Evolutionary conservation across 1,140 invertebrate species (phyloP).

Genomic region (Sitobion miscanthi): DNA sequence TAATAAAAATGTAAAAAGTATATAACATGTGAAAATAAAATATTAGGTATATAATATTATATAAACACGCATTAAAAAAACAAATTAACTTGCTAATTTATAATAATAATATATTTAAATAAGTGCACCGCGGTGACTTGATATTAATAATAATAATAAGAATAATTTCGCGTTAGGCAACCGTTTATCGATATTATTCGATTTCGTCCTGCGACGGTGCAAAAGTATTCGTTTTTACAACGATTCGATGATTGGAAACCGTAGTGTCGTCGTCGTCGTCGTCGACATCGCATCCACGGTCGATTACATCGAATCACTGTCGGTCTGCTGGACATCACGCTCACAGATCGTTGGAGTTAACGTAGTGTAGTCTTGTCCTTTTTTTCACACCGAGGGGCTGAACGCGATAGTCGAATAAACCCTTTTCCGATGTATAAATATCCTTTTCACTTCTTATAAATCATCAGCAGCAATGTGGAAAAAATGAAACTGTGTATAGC

Average conservation of each 20-base stretch:
- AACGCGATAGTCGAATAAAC: background rate
- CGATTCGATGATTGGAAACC: background rate
- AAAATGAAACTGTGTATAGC: background rate
- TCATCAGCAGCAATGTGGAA: background rate
- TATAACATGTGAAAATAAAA: background rate
- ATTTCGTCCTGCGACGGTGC: background rate
- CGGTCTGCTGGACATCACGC: conserved; percentile 31
- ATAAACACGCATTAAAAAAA: background rate
- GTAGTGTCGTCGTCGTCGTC: background rate
- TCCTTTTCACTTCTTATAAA: background rate
- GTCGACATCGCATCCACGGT: background rate
- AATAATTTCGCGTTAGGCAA: background rate
- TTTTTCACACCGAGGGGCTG: background rate
- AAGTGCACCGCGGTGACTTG: background rate
- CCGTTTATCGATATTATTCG: background rate
- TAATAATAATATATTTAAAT: background rate
- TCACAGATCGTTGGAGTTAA: conserved; percentile 29
- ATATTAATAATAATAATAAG: background rate
- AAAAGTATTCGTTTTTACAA: background rate
- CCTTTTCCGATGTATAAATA: background rate
- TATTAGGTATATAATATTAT: background rate
- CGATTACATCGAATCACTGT: conserved; percentile 42
- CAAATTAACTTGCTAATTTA: background rate
- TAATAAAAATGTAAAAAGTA: background rate
- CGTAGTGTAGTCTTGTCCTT: conserved; percentile 35